Evolutionary conservation across 1,140 invertebrate genomes (phyloP).

Genomic region (Pomacea maculata): DNA sequence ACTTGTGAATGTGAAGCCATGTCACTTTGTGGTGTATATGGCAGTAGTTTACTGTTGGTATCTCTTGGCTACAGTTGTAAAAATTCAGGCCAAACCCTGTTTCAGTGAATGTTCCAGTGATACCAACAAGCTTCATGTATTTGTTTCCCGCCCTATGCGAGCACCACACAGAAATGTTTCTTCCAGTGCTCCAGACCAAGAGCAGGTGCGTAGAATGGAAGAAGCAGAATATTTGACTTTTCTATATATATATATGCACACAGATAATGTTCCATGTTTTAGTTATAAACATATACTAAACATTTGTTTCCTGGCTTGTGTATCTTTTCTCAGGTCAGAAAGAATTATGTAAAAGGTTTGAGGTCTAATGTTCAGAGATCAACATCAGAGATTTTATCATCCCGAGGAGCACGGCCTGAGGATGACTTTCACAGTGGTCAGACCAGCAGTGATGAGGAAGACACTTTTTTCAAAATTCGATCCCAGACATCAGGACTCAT

Average conservation of each 20-base stretch:
- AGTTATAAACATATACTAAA: not conserved
- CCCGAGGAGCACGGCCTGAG: conserved; percentile 47
- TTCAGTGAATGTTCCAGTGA: conserved; percentile 32
- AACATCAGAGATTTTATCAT: conserved; percentile 23
- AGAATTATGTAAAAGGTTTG: conserved; percentile 18
- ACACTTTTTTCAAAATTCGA: conserved; percentile 23
- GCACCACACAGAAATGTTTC: conserved; percentile 45
- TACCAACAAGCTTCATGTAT: conserved; percentile 36
- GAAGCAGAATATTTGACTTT: not conserved
- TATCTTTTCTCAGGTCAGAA: conserved; percentile 10
- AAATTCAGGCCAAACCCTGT: not conserved
- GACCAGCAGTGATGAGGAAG: conserved; percentile 46
- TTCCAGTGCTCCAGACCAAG: conserved; percentile 29
- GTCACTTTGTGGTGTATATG: not conserved
- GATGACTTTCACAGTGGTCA: conserved; percentile 49
- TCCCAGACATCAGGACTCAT: conserved; percentile 32
- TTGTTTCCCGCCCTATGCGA: conserved; percentile 45
- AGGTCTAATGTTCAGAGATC: conserved; percentile 25
- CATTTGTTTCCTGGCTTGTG: not conserved
- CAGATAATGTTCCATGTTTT: not conserved
- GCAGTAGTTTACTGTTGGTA: not conserved
- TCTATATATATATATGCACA: not conserved
- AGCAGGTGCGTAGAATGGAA: not conserved
- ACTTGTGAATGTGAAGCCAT: not conserved
- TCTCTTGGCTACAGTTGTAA: not conserved